A percentile compares a stretch with the other conserved stretches of the same genome.
phyloP scores from a whole-genome alignment of 2,888 invertebrate genomes.

The Eudemis profundana region DNA sequence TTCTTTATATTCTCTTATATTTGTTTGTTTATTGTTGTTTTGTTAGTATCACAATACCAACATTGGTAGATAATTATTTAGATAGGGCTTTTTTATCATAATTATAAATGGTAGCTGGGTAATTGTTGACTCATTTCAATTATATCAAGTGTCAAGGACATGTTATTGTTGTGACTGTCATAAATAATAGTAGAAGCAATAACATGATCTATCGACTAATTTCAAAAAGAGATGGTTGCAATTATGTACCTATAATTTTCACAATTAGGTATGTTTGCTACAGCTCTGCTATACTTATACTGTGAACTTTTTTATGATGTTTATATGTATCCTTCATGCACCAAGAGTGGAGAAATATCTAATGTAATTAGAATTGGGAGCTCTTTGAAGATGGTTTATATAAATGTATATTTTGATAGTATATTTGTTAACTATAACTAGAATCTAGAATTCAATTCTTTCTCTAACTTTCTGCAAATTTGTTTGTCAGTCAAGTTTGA shows the following conservation, averaged over 20 bases:
- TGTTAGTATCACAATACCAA: not conserved
- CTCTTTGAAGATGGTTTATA: no score
- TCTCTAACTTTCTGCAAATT: not conserved
- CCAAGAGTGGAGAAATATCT: no score
- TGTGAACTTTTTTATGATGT: no score
- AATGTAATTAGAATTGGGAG: no score
- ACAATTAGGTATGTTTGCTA: no score
- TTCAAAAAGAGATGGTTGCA: not conserved
- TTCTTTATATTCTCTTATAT: not conserved
- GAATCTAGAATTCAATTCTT: no score
- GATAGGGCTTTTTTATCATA: conserved; percentile 1
- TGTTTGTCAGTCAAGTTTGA: conserved; percentile 44
- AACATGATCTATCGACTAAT: not conserved
- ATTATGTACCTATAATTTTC: no score
- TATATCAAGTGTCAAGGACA: conserved; percentile 13
- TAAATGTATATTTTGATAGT: no score
- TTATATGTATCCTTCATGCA: no score
- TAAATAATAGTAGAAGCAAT: not conserved
- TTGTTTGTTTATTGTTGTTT: not conserved
- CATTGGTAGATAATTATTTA: conserved; percentile 5
- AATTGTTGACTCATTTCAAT: conserved; percentile 16
- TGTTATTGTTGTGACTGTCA: not conserved
- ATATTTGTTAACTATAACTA: no score
- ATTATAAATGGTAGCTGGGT: conserved; percentile 5
- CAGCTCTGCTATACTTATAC: no score